Evolutionary conservation across 1,140 invertebrate species (phyloP).

Genomic region (Drosophila teissieri): DNA sequence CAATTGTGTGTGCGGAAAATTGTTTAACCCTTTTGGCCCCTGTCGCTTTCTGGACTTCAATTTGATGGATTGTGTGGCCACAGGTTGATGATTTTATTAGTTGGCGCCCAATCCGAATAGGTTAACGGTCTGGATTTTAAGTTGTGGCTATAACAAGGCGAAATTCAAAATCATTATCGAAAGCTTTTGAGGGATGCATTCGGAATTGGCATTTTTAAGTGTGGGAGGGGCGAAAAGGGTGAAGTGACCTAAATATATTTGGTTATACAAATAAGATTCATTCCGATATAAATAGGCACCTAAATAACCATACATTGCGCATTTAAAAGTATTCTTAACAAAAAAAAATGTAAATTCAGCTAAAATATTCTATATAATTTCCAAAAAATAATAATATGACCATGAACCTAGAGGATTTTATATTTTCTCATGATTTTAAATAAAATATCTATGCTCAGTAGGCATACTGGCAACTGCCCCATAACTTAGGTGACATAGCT

Average conservation of each 20-base stretch:
- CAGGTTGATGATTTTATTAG: conserved; percentile 74
- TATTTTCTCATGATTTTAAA: not conserved
- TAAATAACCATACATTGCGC: not conserved
- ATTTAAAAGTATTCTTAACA: no score
- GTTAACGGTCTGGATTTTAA: conserved; percentile 3
- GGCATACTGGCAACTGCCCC: no score
- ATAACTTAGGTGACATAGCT: not conserved
- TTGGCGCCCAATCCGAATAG: conserved; percentile 14
- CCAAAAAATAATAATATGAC: not conserved
- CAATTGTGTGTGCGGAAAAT: conserved; percentile 49
- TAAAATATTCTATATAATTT: no score
- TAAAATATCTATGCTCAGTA: not conserved
- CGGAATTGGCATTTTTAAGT: not conserved
- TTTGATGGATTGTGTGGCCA: conserved; percentile 65
- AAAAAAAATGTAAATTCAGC: no score
- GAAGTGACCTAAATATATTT: not conserved
- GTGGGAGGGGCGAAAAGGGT: not conserved
- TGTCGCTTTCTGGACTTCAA: conserved; percentile 37
- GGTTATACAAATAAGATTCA: not conserved
- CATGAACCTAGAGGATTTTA: not conserved
- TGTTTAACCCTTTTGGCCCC: conserved; percentile 63
- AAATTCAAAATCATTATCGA: conserved; percentile 23
- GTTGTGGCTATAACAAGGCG: conserved; percentile 19
- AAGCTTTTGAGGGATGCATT: conserved; percentile 2
- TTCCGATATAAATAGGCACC: not conserved